These are phyloP conservation scores for Pristionchus entomophagus DNA, from an alignment of 2,888 invertebrate species.

Conservation along the genomic window DNA sequence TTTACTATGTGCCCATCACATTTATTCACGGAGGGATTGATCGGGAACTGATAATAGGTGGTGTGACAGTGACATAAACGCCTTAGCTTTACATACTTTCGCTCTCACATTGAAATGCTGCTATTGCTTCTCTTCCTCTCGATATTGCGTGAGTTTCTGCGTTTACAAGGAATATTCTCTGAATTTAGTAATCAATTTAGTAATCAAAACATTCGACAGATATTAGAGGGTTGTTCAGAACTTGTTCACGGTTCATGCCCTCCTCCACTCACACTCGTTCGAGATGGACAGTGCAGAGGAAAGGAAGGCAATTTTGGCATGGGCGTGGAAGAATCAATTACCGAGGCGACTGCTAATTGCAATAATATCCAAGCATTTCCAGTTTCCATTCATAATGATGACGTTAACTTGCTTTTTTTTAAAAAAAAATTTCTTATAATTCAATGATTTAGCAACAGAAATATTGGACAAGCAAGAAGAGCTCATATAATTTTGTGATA, in stretches of 20 bases:
- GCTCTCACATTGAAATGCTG: background rate
- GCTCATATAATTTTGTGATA: too few species aligned
- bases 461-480: too few species aligned
- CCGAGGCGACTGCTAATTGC: background rate
- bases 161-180: background rate
- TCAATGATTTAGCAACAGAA: too few species aligned
- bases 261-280: background rate
- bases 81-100: background rate
- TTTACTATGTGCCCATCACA: background rate
- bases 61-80: background rate
- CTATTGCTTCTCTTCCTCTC: background rate
- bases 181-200: background rate
- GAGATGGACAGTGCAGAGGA: too few species aligned
- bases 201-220: background rate
- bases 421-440: background rate
- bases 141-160: background rate
- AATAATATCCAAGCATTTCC: background rate
- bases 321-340: background rate
- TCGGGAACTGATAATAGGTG: background rate
- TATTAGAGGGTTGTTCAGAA: background rate
- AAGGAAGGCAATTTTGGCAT: too few species aligned
- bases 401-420: background rate
- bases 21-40: too few species aligned
- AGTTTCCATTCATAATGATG: background rate
- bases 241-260: background rate